Evolutionary conservation across 2,797 vertebrate genomes (phyloP), one percentile per base, ranked within the genome.

Genomic region (Trachurus trachurus): DNA sequence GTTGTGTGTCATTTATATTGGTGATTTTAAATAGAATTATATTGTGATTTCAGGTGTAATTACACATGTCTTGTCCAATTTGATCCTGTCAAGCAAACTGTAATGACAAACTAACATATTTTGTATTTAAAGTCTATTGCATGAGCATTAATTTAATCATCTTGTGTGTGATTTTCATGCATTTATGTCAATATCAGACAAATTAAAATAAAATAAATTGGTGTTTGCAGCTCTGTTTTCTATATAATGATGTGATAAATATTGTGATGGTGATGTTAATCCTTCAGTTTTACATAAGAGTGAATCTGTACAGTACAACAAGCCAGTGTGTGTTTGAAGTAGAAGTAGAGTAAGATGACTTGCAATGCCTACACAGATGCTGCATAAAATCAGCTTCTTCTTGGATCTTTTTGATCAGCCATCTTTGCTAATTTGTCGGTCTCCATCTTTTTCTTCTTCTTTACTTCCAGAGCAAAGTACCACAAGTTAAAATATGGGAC

Each of bases 401-500:
- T 67, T 45, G 47, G 58, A 39, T 29, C 29, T 81, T 73, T 79
- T 65, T 76, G 26, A 54, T 84, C 56, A 37, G 34, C 56, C 40
- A 22, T 78, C 83, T 90, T 89, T 91, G 80, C 86, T 77, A 40
- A 76, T 82, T 63, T 86, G 12, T 78, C 40, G 69, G 1, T 2
- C 10, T 50, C n/a, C 29, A 4, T 44, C 7, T 13, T 21, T 49
- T 31, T 57, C 54, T 26, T 29, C 31, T 31, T n/a, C 5, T 76
- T 71, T 16, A 1, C 83, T 91, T 92, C 80, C 92, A 99, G 98
- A 95, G 97, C 98, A 84, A 99, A 99, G 92, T 98, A 97, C 93
- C 98, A 99, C 94, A 99, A 99, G 91, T 96, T 99, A 94, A 99
- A 99, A 94, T 99, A 99, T 71, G 98, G 98, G 74, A 99, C 98